These are phyloP conservation scores for Arion vulgaris DNA, from an alignment of 1,140 invertebrate species.

Conservation along the genomic window DNA sequence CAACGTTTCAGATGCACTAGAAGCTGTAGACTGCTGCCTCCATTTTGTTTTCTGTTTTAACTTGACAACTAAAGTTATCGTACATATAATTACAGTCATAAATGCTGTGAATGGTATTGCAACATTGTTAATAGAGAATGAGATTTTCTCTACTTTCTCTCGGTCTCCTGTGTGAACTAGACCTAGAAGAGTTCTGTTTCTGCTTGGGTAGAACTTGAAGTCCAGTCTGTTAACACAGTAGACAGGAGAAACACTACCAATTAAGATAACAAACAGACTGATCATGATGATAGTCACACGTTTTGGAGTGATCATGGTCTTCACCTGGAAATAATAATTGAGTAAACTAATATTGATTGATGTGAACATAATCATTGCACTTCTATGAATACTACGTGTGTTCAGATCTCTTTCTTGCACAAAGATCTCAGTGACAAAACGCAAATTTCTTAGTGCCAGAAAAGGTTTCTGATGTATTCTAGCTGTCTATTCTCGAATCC, in stretches of 20 bases:
- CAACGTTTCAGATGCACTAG: not conserved
- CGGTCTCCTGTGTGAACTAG: not conserved
- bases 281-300: not conserved
- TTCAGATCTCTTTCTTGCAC: too few relatives aligned
- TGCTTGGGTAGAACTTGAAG: not conserved
- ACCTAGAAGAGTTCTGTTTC: conserved; percentile 13
- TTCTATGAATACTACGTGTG: too few relatives aligned
- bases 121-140: conserved; percentile 10
- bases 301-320: not conserved
- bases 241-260: not conserved
- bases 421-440: too few relatives aligned
- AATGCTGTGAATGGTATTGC: not conserved
- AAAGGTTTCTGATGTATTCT: too few relatives aligned
- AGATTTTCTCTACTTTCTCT: not conserved
- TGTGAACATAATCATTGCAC: too few relatives aligned
- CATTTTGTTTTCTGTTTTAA: conserved; percentile 25
- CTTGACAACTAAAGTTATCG: not conserved
- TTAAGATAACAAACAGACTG: not conserved
- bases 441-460: too few relatives aligned
- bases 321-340: conserved; percentile 2
- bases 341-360: too few relatives aligned
- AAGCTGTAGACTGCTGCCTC: not conserved
- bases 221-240: not conserved
- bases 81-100: not conserved
- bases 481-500: too few relatives aligned